phyloP scores from a whole-genome alignment of 2,797 vertebrate species.

The Galagoides demidoff region DNA sequence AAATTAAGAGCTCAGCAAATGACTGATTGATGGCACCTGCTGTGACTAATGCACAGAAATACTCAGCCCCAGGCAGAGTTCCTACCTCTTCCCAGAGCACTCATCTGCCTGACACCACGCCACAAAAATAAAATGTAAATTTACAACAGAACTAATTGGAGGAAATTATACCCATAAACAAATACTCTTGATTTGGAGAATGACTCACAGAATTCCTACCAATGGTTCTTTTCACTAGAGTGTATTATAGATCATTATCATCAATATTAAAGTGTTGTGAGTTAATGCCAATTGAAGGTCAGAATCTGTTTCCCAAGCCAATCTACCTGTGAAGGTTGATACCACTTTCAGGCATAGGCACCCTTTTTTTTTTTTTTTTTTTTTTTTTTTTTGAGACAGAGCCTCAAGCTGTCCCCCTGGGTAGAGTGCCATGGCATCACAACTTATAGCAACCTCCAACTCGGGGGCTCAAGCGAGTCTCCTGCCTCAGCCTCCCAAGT shows the following conservation, averaged over 20 bases:
- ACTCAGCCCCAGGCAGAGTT: background rate
- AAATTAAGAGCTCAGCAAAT: background rate
- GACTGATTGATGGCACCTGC: background rate
- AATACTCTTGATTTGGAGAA: background rate
- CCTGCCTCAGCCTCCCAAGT: too few relatives aligned
- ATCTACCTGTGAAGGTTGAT: background rate
- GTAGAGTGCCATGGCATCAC: too few relatives aligned
- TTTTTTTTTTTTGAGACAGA: too few relatives aligned
- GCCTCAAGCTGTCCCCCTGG: too few relatives aligned
- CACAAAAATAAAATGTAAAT: background rate
- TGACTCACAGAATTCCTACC: background rate
- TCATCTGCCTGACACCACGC: background rate
- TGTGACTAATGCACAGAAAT: background rate
- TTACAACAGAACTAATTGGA: background rate
- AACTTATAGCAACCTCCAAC: too few relatives aligned
- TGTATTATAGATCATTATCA: background rate
- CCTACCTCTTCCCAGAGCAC: background rate
- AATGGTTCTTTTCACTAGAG: background rate
- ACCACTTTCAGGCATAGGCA: background rate
- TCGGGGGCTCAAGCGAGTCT: too few relatives aligned
- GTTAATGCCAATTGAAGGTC: background rate
- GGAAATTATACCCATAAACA: background rate
- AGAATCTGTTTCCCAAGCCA: too few relatives aligned
- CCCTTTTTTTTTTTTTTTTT: too few relatives aligned
- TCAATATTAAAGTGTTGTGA: too few relatives aligned